phyloP scores from a whole-genome alignment of 2,888 invertebrate species.

The Dicranocentrus wangi region DNA sequence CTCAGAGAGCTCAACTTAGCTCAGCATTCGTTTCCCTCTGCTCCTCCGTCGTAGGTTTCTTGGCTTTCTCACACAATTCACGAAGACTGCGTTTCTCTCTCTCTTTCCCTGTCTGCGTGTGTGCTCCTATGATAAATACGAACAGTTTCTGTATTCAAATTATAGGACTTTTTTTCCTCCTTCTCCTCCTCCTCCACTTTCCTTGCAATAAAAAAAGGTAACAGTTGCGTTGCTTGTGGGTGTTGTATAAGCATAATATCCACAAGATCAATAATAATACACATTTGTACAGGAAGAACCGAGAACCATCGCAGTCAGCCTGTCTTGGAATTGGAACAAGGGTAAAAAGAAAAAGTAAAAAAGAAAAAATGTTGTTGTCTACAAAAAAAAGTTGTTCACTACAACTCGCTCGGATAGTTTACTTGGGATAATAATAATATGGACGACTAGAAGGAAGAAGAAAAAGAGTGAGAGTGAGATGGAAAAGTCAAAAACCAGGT shows the following conservation, averaged over 20 bases:
- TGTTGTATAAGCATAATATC: no score
- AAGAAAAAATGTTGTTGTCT: no score
- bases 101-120: no score
- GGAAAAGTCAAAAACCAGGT: conserved; percentile 59
- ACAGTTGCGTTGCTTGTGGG: not conserved
- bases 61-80: no score
- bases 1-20: no score
- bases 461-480: conserved; percentile 29
- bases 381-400: no score
- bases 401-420: not conserved
- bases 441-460: not conserved
- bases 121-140: conserved; percentile 8
- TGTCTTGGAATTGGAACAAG: not conserved
- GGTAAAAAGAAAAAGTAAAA: no score
- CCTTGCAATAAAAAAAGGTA: not conserved
- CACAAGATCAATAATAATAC: not conserved
- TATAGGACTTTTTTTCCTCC: not conserved
- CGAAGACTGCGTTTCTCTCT: no score
- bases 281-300: no score
- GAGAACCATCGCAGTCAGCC: not conserved
- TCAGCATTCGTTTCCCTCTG: no score
- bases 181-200: not conserved
- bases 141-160: not conserved
- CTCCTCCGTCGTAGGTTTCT: no score
- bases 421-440: conserved; percentile 19